Conservation (phyloP, 2,113 vertebrate species). For the Chascanopsetta lugubris region DNA sequence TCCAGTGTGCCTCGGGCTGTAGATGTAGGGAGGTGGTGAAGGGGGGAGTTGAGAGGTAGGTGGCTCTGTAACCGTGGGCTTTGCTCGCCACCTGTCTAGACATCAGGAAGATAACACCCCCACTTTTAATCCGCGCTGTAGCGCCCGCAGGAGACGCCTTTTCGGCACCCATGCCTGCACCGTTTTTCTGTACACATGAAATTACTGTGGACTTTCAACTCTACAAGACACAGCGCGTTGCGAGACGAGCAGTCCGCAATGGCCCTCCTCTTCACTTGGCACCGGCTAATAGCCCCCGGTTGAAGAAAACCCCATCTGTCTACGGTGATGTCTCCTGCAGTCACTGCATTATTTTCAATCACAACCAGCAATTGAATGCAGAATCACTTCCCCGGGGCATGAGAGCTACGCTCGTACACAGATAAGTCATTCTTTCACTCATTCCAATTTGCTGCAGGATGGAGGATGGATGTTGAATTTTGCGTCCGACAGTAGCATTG, state of each 20-base stretch:
- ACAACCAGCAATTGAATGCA: slow-evolving; percentile 63
- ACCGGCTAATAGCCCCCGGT: slow-evolving; percentile 24
- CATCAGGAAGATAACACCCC: slow-evolving; percentile 65
- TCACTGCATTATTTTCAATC: slow-evolving; percentile 69
- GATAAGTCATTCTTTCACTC: slow-evolving; percentile 59
- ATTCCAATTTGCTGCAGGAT: slow-evolving; percentile 55
- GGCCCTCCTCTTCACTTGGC: slow-evolving; percentile 16
- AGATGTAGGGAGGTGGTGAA: slow-evolving; percentile 35
- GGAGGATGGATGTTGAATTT: slow-evolving; percentile 53
- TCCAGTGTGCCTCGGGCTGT: slow-evolving; percentile 44
- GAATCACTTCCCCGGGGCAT: slow-evolving; percentile 62
- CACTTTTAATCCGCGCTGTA: slow-evolving; percentile 60
- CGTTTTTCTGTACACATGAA: slow-evolving; percentile 49
- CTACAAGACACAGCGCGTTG: slow-evolving; percentile 22
- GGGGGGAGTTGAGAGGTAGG: slow-evolving; percentile 35
- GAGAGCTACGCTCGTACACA: slow-evolving; percentile 49
- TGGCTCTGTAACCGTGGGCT: slow-evolving; percentile 48
- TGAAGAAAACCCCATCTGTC: slow-evolving; percentile 55
- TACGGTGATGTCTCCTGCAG: slow-evolving; percentile 34
- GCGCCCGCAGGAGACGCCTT: slow-evolving; percentile 55
- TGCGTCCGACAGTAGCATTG: slow-evolving; percentile 32
- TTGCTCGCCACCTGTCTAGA: slow-evolving; percentile 73
- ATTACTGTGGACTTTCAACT: slow-evolving; percentile 43
- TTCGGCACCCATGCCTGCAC: slow-evolving; percentile 28
- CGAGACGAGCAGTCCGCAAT: slow-evolving; percentile 37